Conservation (phyloP, 2,888 invertebrate species). For the Biston stratarius region DNA sequence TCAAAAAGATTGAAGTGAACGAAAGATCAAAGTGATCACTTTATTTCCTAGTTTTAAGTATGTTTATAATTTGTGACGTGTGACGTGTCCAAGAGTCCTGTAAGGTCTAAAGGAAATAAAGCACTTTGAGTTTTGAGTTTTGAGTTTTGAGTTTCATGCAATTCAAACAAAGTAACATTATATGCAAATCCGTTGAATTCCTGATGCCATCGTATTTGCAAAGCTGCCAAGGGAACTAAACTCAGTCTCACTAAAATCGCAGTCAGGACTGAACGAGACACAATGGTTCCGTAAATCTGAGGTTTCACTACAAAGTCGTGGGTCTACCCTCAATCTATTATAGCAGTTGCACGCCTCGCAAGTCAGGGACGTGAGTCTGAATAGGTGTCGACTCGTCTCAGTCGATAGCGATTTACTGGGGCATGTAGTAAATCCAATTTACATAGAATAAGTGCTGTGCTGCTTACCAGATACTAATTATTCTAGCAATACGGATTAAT, state of each 20-base stretch:
- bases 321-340: neutral
- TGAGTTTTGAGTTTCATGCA: too few relatives aligned
- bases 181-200: neutral
- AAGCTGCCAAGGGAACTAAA: constrained; percentile 13
- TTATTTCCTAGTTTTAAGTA: too few relatives aligned
- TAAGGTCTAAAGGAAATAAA: too few relatives aligned
- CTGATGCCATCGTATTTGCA: constrained; percentile 24
- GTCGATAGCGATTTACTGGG: constrained; percentile 7
- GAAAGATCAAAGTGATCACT: too few relatives aligned
- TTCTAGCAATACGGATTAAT: too few relatives aligned
- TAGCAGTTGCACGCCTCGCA: constrained; percentile 23
- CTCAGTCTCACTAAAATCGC: constrained; percentile 26
- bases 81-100: too few relatives aligned
- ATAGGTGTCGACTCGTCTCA: constrained; percentile 11
- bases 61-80: too few relatives aligned
- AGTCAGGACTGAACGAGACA: constrained; percentile 1
- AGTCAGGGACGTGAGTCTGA: constrained; percentile 44
- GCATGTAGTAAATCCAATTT: neutral
- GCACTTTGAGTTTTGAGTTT: too few relatives aligned
- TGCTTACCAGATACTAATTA: too few relatives aligned
- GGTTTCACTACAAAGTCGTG: constrained; percentile 30
- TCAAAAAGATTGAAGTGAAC: too few relatives aligned
- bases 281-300: constrained; percentile 33
- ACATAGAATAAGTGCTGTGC: too few relatives aligned
- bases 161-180: neutral